These are phyloP conservation scores for Mustela lutreola DNA, from an alignment of 2,113 vertebrate genomes.

Conservation along the genomic window DNA sequence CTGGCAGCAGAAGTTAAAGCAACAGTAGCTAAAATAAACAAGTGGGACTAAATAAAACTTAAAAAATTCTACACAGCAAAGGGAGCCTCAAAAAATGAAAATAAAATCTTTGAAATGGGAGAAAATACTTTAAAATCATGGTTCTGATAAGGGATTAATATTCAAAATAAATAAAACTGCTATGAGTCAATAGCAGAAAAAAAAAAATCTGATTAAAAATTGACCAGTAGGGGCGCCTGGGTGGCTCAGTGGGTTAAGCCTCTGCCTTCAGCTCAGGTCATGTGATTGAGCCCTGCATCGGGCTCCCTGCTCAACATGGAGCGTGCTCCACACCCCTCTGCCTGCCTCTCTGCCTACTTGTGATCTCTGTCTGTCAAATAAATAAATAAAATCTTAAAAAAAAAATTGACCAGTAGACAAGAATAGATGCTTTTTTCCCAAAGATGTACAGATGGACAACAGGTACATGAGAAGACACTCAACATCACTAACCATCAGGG, in stretches of 20 bases:
- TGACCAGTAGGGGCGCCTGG: too few species aligned
- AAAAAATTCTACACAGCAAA: background rate
- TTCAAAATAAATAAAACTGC: too few species aligned
- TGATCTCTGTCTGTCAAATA: too few species aligned
- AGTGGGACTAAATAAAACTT: background rate
- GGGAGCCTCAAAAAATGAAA: background rate
- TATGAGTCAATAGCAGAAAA: too few species aligned
- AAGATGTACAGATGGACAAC: background rate
- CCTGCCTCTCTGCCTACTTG: too few species aligned
- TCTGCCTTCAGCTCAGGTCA: too few species aligned
- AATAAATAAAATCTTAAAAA: background rate
- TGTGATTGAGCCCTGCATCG: too few species aligned
- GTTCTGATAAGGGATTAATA: background rate
- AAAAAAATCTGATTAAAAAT: too few species aligned
- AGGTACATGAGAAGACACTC: background rate
- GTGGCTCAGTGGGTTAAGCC: too few species aligned
- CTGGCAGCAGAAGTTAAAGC: background rate
- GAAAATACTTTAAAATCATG: background rate
- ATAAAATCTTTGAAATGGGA: background rate
- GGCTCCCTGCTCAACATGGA: too few species aligned
- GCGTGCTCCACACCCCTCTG: too few species aligned
- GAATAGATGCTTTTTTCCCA: background rate
- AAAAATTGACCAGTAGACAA: background rate
- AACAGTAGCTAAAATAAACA: background rate
- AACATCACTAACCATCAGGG: background rate